A percentile compares a stretch with the other conserved stretches of the same genome.
Conservation (phyloP, 1,140 invertebrate genomes). For the Danaus melanippus region DNA sequence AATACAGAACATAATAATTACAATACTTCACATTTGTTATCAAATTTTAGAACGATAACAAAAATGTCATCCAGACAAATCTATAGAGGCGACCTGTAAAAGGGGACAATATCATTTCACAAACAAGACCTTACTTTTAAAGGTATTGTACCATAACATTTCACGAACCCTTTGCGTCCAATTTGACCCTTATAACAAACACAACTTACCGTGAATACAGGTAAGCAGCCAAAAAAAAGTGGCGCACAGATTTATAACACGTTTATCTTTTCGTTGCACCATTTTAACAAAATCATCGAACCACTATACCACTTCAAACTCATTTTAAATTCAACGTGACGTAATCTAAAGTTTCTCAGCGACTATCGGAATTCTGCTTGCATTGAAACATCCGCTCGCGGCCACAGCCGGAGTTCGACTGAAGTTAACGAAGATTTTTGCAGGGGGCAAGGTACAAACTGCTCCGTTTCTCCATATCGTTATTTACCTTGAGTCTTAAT, state of each 20-base stretch:
- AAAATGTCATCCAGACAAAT: no score
- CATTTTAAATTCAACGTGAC: constrained; percentile 47
- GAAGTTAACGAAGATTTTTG: constrained; percentile 34
- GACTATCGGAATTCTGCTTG: constrained; percentile 4
- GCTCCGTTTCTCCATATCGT: constrained; percentile 52
- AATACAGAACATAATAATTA: no score
- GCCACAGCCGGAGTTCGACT: constrained; percentile 40
- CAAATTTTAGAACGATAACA: no score
- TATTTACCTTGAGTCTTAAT: constrained; percentile 46
- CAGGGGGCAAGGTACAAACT: constrained; percentile 46
- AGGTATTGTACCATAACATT: constrained; percentile 34
- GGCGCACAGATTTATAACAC: constrained; percentile 43
- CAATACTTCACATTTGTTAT: no score
- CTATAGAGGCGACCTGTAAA: no score
- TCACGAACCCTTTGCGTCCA: constrained; percentile 22
- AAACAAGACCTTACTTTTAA: not conserved
- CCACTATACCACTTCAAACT: constrained; percentile 49
- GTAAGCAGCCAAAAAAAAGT: constrained; percentile 48
- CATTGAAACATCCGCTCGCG: constrained; percentile 27
- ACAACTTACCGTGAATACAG: constrained; percentile 56
- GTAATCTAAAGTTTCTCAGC: constrained; percentile 48
- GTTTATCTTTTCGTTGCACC: constrained; percentile 46
- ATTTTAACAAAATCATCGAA: constrained; percentile 54
- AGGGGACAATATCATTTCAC: no score
- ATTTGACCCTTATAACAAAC: constrained; percentile 30